Conservation (phyloP, 2,888 invertebrate species). For the Apoda limacodes region DNA sequence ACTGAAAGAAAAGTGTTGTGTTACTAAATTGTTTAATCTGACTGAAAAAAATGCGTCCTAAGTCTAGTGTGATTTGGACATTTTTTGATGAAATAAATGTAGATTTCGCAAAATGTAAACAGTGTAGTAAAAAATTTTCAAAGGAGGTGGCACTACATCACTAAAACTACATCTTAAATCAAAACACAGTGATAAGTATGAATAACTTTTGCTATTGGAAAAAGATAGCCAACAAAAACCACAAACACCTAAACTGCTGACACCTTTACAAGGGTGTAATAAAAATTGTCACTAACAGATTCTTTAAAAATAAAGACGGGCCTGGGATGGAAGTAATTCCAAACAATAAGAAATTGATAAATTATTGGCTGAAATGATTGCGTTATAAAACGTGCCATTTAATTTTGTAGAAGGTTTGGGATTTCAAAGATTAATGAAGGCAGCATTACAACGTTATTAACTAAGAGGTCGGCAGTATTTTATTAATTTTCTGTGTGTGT, state of each 20-base stretch:
- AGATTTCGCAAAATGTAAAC: no score
- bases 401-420: no score
- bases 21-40: no score
- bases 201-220: slow-evolving; percentile 8
- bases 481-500: slow-evolving; percentile 9
- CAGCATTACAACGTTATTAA: slow-evolving; percentile 11
- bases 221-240: no score
- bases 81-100: no score
- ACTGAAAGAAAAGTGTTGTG: no score
- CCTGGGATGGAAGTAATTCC: slow-evolving; percentile 8
- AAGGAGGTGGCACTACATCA: slow-evolving; percentile 14
- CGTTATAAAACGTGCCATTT: no score
- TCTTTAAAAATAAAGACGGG: slow-evolving; percentile 10
- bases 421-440: slow-evolving; percentile 12
- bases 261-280: slow-evolving; percentile 12
- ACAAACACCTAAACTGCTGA: slow-evolving; percentile 8
- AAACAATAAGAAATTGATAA: slow-evolving; percentile 13
- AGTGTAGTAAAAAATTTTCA: slow-evolving; percentile 10
- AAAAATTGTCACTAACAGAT: slow-evolving; percentile 11
- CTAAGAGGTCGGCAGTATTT: slow-evolving; percentile 10
- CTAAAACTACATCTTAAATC: slow-evolving; percentile 12
- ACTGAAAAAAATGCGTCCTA: no score
- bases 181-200: slow-evolving; percentile 10
- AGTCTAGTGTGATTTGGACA: no score
- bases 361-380: slow-evolving; percentile 13